Conservation (phyloP, 2,888 invertebrate genomes). For the Cataglyphis livida region DNA sequence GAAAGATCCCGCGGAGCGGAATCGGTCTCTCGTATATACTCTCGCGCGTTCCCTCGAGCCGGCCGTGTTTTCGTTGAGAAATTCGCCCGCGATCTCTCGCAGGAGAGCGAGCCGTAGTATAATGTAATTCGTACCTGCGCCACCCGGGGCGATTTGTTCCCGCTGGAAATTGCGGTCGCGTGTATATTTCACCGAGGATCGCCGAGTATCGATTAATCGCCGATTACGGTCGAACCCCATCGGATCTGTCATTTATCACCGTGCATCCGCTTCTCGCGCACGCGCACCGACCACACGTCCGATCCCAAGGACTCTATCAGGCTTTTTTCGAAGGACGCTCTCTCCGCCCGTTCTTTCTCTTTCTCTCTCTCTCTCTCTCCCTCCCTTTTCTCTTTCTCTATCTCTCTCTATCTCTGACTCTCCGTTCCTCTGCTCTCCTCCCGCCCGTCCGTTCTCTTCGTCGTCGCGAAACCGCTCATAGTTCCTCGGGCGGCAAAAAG, state of each 20-base stretch:
- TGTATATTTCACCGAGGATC: conserved; percentile 57
- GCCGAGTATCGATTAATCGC: conserved; percentile 56
- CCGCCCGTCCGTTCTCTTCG: conserved; percentile 37
- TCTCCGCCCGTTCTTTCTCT: conserved; percentile 28
- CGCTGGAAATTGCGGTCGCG: conserved; percentile 54
- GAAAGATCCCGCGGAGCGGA: not conserved
- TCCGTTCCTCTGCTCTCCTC: conserved; percentile 6
- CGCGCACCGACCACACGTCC: conserved; percentile 33
- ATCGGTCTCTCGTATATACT: conserved; percentile 13
- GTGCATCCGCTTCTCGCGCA: conserved; percentile 45
- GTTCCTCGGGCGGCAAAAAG: conserved; percentile 52
- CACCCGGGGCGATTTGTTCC: conserved; percentile 55
- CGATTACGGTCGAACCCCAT: conserved; percentile 55
- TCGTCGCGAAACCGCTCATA: conserved; percentile 39
- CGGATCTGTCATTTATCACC: conserved; percentile 56
- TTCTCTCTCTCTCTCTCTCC: not conserved
- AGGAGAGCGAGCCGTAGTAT: conserved; percentile 9
- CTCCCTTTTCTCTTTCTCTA: not conserved
- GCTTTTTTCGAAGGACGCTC: conserved; percentile 49
- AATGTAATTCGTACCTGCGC: conserved; percentile 54
- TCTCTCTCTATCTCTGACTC: conserved; percentile 15
- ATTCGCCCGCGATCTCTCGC: conserved; percentile 40
- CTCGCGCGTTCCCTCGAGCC: not conserved
- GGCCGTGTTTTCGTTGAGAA: conserved; percentile 48
- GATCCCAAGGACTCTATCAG: conserved; percentile 59